These are phyloP conservation scores for Leptinotarsa rubiginosa DNA, from an alignment of 2,888 invertebrate species.

Conservation along the genomic window DNA sequence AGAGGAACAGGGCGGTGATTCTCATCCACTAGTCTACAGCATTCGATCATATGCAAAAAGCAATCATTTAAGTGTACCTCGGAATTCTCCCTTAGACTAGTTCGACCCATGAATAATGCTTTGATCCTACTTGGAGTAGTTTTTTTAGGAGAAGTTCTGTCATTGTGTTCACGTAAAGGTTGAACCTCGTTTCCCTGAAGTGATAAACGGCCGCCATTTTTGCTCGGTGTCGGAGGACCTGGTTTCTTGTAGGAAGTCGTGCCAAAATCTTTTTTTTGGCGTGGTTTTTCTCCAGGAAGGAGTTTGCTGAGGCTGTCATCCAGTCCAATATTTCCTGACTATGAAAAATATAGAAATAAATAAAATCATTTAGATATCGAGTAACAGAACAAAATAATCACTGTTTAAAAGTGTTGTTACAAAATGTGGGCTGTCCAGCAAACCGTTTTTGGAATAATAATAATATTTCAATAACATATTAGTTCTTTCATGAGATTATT, in stretches of 20 bases:
- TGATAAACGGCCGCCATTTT: conserved; percentile 79
- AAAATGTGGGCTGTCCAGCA: no score
- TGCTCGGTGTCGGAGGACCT: conserved; percentile 89
- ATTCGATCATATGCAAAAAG: conserved; percentile 30
- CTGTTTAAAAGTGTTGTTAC: no score
- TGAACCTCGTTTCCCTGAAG: conserved; percentile 73
- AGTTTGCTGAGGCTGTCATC: conserved; percentile 65
- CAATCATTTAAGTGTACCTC: conserved; percentile 53
- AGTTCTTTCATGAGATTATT: no score
- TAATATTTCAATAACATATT: no score
- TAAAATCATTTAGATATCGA: not conserved
- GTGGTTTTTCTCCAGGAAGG: conserved; percentile 65
- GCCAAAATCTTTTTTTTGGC: conserved; percentile 69
- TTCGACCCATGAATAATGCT: conserved; percentile 70
- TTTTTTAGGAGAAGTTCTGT: conserved; percentile 66
- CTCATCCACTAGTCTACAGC: conserved; percentile 28
- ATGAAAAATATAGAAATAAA: conserved; percentile 28
- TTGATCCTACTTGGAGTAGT: conserved; percentile 76
- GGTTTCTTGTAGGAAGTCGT: conserved; percentile 86
- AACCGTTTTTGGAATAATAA: no score
- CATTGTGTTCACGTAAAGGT: conserved; percentile 65
- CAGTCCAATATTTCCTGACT: conserved; percentile 61
- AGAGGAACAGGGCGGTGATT: conserved; percentile 21
- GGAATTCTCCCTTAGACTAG: conserved; percentile 56
- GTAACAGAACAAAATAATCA: not conserved